Conservation (phyloP, 2,113 vertebrate species). For the Penelope pileata region DNA sequence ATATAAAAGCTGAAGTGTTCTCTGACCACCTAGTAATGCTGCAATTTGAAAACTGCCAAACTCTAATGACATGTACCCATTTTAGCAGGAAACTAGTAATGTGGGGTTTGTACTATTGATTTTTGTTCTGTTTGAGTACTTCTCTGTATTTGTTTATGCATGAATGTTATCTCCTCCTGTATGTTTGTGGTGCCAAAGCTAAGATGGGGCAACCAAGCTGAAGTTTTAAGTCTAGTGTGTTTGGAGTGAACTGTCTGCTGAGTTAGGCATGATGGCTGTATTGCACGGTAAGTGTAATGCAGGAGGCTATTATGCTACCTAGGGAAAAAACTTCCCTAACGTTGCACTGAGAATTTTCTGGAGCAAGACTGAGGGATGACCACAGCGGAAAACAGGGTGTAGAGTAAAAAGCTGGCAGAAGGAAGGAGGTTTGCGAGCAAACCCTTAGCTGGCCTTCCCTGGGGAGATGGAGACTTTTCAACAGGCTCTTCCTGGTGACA, state of each 20-base stretch:
- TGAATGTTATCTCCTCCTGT: neutral
- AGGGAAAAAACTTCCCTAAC: neutral
- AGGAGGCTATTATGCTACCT: neutral
- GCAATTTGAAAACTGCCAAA: neutral
- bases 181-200: neutral
- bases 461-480: neutral
- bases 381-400: neutral
- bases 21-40: neutral
- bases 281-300: rapidly evolving
- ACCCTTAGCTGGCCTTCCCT: too few relatives aligned
- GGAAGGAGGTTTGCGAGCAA: neutral
- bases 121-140: neutral
- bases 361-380: neutral
- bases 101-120: neutral
- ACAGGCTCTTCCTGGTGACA: neutral
- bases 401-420: neutral
- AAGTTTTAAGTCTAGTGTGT: rapidly evolving
- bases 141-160: neutral
- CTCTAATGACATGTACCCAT: neutral
- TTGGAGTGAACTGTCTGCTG: neutral
- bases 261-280: neutral
- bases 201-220: too few relatives aligned
- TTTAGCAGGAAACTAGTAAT: neutral
- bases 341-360: neutral
- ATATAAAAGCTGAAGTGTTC: neutral